These are phyloP conservation scores for Hartigia nigra DNA, from an alignment of 2,888 invertebrate genomes.

Conservation along the genomic window DNA sequence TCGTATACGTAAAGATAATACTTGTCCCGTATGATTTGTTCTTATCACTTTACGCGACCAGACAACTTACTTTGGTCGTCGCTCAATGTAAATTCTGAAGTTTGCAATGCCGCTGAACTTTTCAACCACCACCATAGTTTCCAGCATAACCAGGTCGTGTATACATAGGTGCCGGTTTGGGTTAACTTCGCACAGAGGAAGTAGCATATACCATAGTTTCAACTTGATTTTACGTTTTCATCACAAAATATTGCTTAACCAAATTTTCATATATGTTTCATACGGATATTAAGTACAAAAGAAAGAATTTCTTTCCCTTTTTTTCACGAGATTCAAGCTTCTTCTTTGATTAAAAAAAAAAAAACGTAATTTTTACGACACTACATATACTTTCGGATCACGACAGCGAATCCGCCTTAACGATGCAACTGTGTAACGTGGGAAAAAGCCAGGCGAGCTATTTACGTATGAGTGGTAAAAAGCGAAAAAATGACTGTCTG, in stretches of 20 bases:
- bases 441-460: not conserved
- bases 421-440: not conserved
- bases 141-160: not conserved
- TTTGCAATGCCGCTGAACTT: not conserved
- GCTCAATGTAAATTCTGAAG: not conserved
- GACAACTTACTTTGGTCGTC: not conserved
- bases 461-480: not conserved
- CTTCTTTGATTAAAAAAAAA: not conserved
- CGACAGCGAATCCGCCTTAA: not conserved
- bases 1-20: not conserved
- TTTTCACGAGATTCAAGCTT: not conserved
- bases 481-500: slow-evolving; percentile 36
- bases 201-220: not conserved
- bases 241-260: too few relatives aligned
- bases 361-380: not conserved
- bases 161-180: too few relatives aligned
- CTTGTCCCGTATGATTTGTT: not conserved
- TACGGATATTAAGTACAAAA: not conserved
- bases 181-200: not conserved
- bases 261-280: too few relatives aligned
- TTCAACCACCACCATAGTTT: not conserved
- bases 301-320: not conserved
- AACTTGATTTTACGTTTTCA: not conserved
- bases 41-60: not conserved
- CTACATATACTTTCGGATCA: not conserved